A percentile compares a stretch with the other conserved stretches of the same genome.
Evolutionary conservation across 1,140 invertebrate genomes (phyloP).

Genomic region (Zophobas morio): DNA sequence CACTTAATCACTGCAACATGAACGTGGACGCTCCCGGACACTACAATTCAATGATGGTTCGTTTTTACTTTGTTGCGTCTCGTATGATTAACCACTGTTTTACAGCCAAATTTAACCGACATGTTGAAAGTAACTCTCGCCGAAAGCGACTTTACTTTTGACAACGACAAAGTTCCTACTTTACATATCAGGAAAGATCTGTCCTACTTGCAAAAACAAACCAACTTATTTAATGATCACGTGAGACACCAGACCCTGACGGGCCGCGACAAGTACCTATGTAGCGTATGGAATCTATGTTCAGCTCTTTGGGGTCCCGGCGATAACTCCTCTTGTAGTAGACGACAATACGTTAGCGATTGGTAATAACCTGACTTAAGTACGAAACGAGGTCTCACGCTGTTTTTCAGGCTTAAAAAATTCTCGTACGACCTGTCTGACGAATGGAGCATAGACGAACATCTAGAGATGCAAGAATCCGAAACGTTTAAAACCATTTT

Average conservation of each 20-base stretch:
- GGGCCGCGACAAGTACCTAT: conserved; percentile 47
- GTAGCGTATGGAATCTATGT: conserved; percentile 84
- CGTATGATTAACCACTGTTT: conserved; percentile 1
- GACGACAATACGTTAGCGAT: conserved; percentile 56
- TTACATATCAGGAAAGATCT: conserved; percentile 55
- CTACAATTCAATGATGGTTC: background rate
- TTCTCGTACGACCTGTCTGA: conserved; percentile 8
- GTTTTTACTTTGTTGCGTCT: background rate
- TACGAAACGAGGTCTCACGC: conserved; percentile 2
- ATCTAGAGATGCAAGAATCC: background rate
- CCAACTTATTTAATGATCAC: conserved; percentile 55
- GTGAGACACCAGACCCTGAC: background rate
- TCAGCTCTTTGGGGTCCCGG: conserved; percentile 86
- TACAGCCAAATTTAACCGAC: conserved; percentile 20
- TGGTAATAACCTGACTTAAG: conserved; percentile 53
- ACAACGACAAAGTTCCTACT: conserved; percentile 54
- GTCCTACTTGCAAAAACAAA: conserved; percentile 55
- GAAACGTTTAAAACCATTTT: conserved; percentile 59
- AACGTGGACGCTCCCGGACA: background rate
- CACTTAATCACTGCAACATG: conserved; percentile 38
- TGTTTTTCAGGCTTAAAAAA: conserved; percentile 55
- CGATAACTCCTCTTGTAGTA: conserved; percentile 52
- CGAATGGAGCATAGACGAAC: conserved; percentile 2
- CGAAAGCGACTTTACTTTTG: conserved; percentile 50
- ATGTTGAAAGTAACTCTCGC: conserved; percentile 48